phyloP scores from a whole-genome alignment of 2,113 vertebrate genomes.

The Zosterops hypoxanthus region DNA sequence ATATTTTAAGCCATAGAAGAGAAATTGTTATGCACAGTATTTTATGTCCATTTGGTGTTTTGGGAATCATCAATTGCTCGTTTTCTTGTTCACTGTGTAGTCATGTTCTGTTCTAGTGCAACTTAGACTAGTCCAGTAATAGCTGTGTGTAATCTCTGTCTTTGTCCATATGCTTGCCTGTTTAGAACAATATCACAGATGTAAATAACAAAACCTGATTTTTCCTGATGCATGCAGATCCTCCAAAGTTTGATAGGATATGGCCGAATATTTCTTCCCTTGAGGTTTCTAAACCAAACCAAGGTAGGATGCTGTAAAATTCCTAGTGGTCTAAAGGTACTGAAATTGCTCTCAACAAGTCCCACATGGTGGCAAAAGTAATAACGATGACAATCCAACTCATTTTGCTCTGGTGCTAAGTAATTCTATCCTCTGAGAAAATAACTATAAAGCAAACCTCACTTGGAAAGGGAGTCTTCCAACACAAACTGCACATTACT shows the following conservation, averaged over 20 bases:
- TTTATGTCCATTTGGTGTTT: constrained; percentile 81
- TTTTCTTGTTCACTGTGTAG: constrained; percentile 80
- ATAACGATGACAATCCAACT: not conserved
- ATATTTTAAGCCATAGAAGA: not conserved
- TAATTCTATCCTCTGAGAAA: constrained; percentile 4
- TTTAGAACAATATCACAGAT: constrained; percentile 76
- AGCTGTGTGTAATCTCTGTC: constrained; percentile 84
- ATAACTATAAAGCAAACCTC: not conserved
- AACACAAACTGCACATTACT: not conserved
- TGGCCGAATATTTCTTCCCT: constrained; percentile 98
- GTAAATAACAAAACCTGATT: constrained; percentile 92
- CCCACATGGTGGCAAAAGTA: not conserved
- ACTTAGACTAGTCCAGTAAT: constrained; percentile 74
- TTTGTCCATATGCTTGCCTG: constrained; percentile 82
- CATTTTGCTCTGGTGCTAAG: not conserved
- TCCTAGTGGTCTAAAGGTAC: constrained; percentile 67
- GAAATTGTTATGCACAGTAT: constrained; percentile 49
- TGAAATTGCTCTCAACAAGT: constrained; percentile 38
- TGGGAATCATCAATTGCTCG: constrained; percentile 86
- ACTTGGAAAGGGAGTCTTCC: constrained; percentile 8
- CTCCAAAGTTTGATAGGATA: constrained; percentile 87
- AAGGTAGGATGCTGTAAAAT: constrained; percentile 92
- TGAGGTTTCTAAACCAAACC: constrained; percentile 99
- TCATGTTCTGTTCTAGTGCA: constrained; percentile 80
- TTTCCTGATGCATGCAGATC: constrained; percentile 92